A percentile compares a stretch with the other conserved stretches of the same genome.
Conservation (phyloP, 2,113 vertebrate genomes). For the Sigmodon hispidus region DNA sequence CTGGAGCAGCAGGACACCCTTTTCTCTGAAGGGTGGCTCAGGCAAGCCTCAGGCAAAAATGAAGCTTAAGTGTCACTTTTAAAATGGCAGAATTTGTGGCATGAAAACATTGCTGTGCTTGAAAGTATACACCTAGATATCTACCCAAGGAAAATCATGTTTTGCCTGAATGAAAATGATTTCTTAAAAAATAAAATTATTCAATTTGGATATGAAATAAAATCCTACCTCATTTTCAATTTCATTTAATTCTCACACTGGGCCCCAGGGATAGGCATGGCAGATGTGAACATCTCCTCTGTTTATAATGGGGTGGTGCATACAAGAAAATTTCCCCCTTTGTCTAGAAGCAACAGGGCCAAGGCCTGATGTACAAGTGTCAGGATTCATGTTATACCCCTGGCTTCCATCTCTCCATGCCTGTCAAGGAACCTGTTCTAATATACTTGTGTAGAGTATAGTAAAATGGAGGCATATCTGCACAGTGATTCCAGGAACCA, state of each 20-base stretch:
- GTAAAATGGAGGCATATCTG: background rate
- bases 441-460: background rate
- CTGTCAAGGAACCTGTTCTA: background rate
- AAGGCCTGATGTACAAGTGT: background rate
- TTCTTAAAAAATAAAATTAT: slow-evolving; percentile 28
- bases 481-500: background rate
- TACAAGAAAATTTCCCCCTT: too few species aligned
- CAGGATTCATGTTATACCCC: background rate
- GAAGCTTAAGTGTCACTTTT: background rate
- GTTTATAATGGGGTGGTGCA: background rate
- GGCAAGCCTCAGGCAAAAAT: background rate
- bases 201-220: background rate
- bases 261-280: background rate
- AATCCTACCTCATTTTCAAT: background rate
- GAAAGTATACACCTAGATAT: background rate
- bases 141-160: background rate
- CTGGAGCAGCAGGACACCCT: background rate
- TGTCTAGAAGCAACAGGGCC: background rate
- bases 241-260: background rate
- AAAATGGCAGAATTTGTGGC: background rate
- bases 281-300: background rate
- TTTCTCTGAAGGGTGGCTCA: background rate
- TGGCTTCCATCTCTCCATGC: too few species aligned
- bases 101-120: background rate
- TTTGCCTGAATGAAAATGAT: background rate